Conservation (phyloP, 2,797 vertebrate species). For the Acomys russatus region DNA sequence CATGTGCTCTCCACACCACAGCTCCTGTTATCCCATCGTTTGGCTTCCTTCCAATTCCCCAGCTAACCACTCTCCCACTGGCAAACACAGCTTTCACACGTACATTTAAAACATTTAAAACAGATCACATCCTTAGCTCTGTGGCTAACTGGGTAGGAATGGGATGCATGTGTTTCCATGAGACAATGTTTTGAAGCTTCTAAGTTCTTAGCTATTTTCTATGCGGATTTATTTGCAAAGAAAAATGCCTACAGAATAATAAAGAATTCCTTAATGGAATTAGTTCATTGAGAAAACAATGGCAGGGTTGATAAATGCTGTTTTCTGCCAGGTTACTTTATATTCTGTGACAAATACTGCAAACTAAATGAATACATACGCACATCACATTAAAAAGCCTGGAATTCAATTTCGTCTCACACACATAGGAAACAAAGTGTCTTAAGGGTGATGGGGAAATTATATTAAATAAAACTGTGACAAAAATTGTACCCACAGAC, state of each 20-base stretch:
- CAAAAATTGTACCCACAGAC: constrained; percentile 68
- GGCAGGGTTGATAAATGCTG: constrained; percentile 82
- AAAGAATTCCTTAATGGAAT: constrained; percentile 68
- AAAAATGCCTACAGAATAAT: neutral
- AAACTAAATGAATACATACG: constrained; percentile 85
- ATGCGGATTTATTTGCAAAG: constrained; percentile 25
- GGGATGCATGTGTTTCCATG: neutral
- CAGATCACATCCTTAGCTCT: neutral
- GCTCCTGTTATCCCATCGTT: neutral
- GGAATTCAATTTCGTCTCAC: constrained; percentile 75
- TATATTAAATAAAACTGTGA: constrained; percentile 80
- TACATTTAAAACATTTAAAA: neutral
- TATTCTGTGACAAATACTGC: constrained; percentile 74
- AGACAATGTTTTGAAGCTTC: neutral
- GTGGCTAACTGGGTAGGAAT: neutral
- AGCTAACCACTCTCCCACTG: neutral
- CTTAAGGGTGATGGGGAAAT: constrained; percentile 74
- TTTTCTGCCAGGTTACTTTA: constrained; percentile 83
- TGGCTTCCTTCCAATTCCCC: neutral
- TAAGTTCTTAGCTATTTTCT: neutral
- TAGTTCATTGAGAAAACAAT: constrained; percentile 71
- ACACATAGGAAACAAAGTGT: constrained; percentile 74
- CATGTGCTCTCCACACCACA: neutral
- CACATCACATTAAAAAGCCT: constrained; percentile 72
- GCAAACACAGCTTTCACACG: neutral